Conservation (phyloP, 2,113 vertebrate genomes). For the Desmodus rotundus region DNA sequence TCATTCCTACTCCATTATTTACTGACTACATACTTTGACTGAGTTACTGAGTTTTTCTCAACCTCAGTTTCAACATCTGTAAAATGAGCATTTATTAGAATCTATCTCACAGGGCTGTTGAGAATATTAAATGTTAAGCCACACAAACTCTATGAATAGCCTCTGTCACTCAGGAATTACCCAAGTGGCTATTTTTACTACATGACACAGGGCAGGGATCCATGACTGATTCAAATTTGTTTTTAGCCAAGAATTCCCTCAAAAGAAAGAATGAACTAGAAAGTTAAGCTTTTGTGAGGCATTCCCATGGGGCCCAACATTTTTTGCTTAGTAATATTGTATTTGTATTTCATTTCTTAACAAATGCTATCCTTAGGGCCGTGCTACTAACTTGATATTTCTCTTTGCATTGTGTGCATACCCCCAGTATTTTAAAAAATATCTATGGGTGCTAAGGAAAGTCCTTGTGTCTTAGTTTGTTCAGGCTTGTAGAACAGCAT, state of each 20-base stretch:
- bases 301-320: not conserved
- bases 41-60: not conserved
- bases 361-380: not conserved
- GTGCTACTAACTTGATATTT: not conserved
- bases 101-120: not conserved
- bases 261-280: constrained; percentile 17
- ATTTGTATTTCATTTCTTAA: not conserved
- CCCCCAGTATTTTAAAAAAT: not conserved
- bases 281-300: not conserved
- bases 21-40: not conserved
- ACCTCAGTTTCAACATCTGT: not conserved
- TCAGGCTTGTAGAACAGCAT: not conserved
- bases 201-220: not conserved
- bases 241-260: not conserved
- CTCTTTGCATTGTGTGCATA: not conserved
- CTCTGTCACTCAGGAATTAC: not conserved
- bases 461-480: not conserved
- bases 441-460: not conserved
- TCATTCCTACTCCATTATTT: not conserved
- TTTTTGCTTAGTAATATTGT: not conserved
- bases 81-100: not conserved
- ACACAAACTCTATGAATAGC: not conserved
- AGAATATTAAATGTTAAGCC: not conserved
- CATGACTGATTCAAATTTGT: not conserved
- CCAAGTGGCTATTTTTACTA: not conserved